Base-by-base conservation (phyloP, 92 coral and sea anemone genomes). In the Actinostola sp. region DNA sequence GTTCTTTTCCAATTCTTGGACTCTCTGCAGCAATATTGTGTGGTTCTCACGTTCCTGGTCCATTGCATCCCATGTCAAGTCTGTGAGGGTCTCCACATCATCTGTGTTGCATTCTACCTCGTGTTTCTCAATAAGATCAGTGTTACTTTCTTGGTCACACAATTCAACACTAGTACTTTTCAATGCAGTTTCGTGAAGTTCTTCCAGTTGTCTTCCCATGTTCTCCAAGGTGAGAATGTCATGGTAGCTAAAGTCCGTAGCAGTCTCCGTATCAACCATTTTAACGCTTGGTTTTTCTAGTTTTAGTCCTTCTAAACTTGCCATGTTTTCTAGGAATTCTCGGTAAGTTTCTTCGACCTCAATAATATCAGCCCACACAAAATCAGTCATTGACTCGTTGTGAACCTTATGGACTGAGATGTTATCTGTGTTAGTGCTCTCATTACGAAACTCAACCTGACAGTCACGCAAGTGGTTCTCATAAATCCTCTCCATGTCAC, bases 341-440 rank as follows among this genome's bases (percentile, higher is more conserved):
- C 26, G 46, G 53, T 84, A 73, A 19, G 74, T 61, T 12, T 75
- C 77, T 41, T 84, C 84, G 20, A 66, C 51, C 29, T 78, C 80
- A 13, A 50, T 54, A 5, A 84, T 61, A 27, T 84, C 83, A 62
- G 17, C 33, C 89, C 83, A 77, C 25, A 66, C 50, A 21, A 77
- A 70, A 44, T 84, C 89, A 0, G 89, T 77, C 78, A 84, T 71
- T 34, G 61, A 54, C 17, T 75, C 81, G 10, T 14, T 53, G 30
- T 75, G 72, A 15, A 11, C 33, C 53, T 41, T 51, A 24, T 49
- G 60, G 0, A 32, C 25, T 12, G 28, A 6, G 27, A 1, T 27
- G 16, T 51, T 41, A 23, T 63, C 81, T 27, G 70, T 32, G 0
- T 29, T 60, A 25, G 43, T 29, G 49, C 38, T 58, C 16, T 26